Evolutionary conservation across 2,888 invertebrate genomes (phyloP), one percentile per base, ranked within the genome.

Genomic region (Drosophila nr. perissopoda): DNA sequence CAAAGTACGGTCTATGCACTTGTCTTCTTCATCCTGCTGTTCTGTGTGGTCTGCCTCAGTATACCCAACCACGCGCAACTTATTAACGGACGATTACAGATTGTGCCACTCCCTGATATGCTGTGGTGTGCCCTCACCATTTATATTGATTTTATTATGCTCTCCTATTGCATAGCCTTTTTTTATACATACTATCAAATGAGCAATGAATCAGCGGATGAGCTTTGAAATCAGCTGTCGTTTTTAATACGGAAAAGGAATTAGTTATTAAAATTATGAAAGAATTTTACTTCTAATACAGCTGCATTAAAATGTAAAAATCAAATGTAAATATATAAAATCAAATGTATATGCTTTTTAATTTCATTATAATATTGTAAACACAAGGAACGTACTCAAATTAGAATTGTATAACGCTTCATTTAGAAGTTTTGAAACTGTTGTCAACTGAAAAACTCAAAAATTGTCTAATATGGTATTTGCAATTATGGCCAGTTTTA

Each of bases 11-110:
- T 64, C 1, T 78, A 38, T 21, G 11, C 25, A 1, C 34, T 72
- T 0, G 6, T 54, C 2, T 68, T 76, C 33, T 66, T 21, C 25
- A 16, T 63, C 10, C 0, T 68, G 2, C 27, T 79, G 0, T n/a
- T 75, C 1, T 8, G 4, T 1, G 4, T 60, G 7, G 2, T 53
- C 7, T 2, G 49, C 1, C 0, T 79, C 0, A 10, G 31, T 10
- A 58, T 69, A 21, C 57, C 57, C 0, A 59, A 56, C 3, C 65
- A 76, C 2, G 57, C 76, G 0, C 72, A 69, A 16, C 67, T 38
- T 6, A 63, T 79, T 5, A 57, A 73, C 56, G 80, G 73, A 7
- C 76, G 85, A 1, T 18, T 75, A 1, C 36, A 53, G 2, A 42
- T 40, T 7, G 21, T 70, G 8, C 82, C 82, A 0, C 2, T 70